These are phyloP conservation scores for Pseudomugil gertrudae DNA, from an alignment of 2,797 vertebrate genomes.

Conservation along the genomic window DNA sequence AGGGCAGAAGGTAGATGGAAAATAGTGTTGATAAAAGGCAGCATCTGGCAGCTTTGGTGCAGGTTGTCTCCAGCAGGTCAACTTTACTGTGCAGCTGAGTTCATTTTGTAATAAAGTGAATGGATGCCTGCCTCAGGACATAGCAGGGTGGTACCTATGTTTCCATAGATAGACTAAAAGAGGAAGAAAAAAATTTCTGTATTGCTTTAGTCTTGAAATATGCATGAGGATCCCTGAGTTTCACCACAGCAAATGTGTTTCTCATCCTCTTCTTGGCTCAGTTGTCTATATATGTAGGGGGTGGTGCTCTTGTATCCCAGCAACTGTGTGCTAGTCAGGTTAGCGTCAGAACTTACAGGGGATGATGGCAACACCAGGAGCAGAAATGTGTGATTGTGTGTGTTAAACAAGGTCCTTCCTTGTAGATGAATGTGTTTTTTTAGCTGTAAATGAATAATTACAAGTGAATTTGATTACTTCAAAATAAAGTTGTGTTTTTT, in stretches of 20 bases:
- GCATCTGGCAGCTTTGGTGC: conserved; percentile 42
- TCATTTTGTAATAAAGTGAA: neutral
- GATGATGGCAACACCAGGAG: conserved; percentile 29
- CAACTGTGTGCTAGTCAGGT: conserved; percentile 48
- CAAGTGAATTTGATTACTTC: neutral
- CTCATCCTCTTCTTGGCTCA: conserved; percentile 53
- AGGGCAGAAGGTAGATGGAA: conserved; percentile 19
- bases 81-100: conserved; percentile 28
- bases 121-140: neutral
- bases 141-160: neutral
- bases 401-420: conserved; percentile 14
- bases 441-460: neutral
- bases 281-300: conserved; percentile 55
- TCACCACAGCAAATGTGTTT: conserved; percentile 66
- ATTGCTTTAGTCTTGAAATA: conserved; percentile 67
- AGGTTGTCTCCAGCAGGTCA: conserved; percentile 45
- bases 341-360: conserved; percentile 21
- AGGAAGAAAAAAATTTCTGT: conserved; percentile 40
- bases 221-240: conserved; percentile 69
- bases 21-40: conserved; percentile 41
- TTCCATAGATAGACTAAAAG: conserved; percentile 13
- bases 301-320: conserved; percentile 64
- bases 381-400: conserved; percentile 23
- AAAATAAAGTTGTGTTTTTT: neutral
- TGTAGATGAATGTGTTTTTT: neutral